Evolutionary conservation across 2,113 vertebrate species (phyloP).

Genomic region (Vidua chalybeata): DNA sequence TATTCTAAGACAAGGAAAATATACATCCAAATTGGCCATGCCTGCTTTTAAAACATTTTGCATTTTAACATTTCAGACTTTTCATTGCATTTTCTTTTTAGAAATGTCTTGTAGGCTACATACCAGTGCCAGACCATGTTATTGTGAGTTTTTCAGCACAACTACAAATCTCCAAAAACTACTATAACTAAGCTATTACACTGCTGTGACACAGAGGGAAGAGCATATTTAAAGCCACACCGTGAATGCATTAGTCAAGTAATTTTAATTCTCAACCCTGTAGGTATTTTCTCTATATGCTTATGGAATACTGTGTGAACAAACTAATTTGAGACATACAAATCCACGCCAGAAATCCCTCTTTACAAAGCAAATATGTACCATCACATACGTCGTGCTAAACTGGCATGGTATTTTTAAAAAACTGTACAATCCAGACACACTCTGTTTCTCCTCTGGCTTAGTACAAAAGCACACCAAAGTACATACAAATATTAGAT

Average conservation of each 20-base stretch:
- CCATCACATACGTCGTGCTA: not conserved
- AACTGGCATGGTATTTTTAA: not conserved
- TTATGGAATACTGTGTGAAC: not conserved
- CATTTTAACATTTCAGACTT: not conserved
- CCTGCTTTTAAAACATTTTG: not conserved
- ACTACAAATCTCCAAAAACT: not conserved
- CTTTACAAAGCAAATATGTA: not conserved
- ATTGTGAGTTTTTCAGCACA: not conserved
- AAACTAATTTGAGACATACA: not conserved
- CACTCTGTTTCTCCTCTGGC: not conserved
- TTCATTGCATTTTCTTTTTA: not conserved
- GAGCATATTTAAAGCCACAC: not conserved
- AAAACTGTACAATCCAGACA: not conserved
- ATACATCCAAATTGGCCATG: not conserved
- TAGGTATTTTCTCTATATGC: not conserved
- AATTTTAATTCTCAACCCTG: not conserved
- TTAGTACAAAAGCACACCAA: not conserved
- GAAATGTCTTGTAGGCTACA: not conserved
- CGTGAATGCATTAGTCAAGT: not conserved
- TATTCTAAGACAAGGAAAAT: not conserved
- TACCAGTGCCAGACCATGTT: not conserved
- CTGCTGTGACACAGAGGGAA: not conserved
- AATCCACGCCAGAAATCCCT: not conserved
- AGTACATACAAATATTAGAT: not conserved
- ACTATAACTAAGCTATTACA: not conserved